Base-by-base conservation (phyloP, 2,113 vertebrate genomes). In the Pogona vitticeps region DNA sequence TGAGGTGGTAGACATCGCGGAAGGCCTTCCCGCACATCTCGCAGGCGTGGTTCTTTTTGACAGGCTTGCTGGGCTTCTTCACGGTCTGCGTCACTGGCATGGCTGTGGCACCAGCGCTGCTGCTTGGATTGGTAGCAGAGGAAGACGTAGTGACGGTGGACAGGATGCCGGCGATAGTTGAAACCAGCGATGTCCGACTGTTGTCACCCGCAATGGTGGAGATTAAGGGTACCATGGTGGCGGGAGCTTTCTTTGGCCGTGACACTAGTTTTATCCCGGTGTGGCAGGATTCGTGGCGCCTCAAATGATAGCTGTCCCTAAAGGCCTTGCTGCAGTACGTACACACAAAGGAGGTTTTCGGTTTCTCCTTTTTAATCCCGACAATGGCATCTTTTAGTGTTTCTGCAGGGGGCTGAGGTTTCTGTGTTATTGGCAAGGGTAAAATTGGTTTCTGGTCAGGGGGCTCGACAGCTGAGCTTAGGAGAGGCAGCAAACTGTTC, bases 21-120 rank as follows among this genome's bases (percentile, higher is more conserved):
- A 99, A 99, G 91, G 98, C 98, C 95, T 99, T 99, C 3, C 98
- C 98, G 5, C 98, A 99, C 98, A 99, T 99, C 95, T 99, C 98
- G 15, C 98, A 99, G 70, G 98, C 98, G 0, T 99, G 98, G 93
- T 99, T 99, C 96, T 99, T 99, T 96, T 99, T 99, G 75, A 99
- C 98, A 0, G 98, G 98, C 92, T 99, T 99, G 88, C 98, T 97
- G 68, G 98, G 97, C 92, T 99, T 99, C 96, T 99, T 99, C 84
- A 94, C 95, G 1, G 97, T 92, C 94, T 96, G 96, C 70, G 97
- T 93, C 91, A 96, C 97, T 0, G 98, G 96, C 95, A 98, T 95
- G 21, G 95, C 97, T 36, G 96, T 95, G 36, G 95, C 93, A 40
- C 96, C 95, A 76, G 95, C 95, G 31, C 96, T 96, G 78, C 96